Conservation (phyloP, 2,888 invertebrate genomes). For the Andrena flavipes region DNA sequence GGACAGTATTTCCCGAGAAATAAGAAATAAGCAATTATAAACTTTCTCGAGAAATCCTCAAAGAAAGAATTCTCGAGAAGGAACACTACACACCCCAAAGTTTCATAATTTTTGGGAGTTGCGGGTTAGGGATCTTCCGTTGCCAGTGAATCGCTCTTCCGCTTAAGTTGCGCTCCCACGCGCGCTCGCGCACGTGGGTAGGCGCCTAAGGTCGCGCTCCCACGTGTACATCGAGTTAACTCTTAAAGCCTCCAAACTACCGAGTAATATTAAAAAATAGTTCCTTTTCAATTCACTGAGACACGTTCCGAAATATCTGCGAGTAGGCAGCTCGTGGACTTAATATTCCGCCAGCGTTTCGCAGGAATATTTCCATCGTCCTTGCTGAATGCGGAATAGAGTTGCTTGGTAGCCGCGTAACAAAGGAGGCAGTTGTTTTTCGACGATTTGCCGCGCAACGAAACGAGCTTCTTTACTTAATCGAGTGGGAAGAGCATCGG, state of each 20-base stretch:
- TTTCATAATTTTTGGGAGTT: too few relatives aligned
- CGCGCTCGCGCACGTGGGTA: too few relatives aligned
- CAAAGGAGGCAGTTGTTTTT: background rate
- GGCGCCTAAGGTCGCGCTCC: background rate
- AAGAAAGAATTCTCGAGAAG: too few relatives aligned
- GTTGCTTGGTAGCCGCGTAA: background rate
- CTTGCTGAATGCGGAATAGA: constrained; percentile 17
- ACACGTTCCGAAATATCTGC: background rate
- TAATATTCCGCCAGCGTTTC: constrained; percentile 31
- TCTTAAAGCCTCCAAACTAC: too few relatives aligned
- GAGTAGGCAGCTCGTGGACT: background rate
- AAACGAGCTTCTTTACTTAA: background rate
- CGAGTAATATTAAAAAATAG: background rate
- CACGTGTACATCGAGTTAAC: background rate
- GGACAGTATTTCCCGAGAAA: too few relatives aligned
- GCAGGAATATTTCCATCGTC: background rate
- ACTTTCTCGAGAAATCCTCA: too few relatives aligned
- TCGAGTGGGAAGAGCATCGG: background rate
- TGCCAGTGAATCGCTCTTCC: too few relatives aligned
- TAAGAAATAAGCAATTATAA: too few relatives aligned
- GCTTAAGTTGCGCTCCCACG: too few relatives aligned
- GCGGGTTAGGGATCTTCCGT: too few relatives aligned
- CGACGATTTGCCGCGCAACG: background rate
- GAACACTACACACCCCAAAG: too few relatives aligned
- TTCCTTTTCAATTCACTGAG: background rate